Evolutionary conservation across 2,888 invertebrate genomes (phyloP).

Genomic region (Sepioteuthis lessoniana): DNA sequence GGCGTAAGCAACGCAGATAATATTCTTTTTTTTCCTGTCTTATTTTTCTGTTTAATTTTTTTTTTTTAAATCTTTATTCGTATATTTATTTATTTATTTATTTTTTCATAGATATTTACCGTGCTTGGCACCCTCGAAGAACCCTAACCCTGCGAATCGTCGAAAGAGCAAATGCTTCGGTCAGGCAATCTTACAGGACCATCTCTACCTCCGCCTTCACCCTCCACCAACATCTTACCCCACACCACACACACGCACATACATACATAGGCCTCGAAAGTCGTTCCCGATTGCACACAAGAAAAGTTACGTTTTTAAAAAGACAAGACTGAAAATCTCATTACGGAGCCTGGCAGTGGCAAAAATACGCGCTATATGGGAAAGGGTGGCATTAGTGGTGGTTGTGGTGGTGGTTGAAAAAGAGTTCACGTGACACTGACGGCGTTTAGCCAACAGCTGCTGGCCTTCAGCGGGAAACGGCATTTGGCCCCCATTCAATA

Average conservation of each 20-base stretch:
- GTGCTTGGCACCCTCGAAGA: neutral
- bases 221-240: no score
- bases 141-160: neutral
- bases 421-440: neutral
- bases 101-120: neutral
- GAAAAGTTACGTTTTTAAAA: slow-evolving; percentile 13
- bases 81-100: no score
- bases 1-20: neutral
- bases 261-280: neutral
- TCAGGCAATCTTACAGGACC: neutral
- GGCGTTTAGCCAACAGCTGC: slow-evolving; percentile 10
- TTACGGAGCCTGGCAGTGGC: slow-evolving; percentile 5
- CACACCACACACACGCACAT: neutral
- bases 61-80: no score
- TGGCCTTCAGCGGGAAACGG: slow-evolving; percentile 33
- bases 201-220: no score
- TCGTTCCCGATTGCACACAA: neutral
- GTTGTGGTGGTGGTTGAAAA: neutral
- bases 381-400: no score
- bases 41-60: no score
- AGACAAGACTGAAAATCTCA: neutral
- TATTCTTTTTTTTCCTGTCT: neutral
- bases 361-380: neutral
- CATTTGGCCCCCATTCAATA: neutral
- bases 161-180: slow-evolving; percentile 4